Base-by-base conservation (phyloP, 2,113 vertebrate species). In the Hippolais icterina region DNA sequence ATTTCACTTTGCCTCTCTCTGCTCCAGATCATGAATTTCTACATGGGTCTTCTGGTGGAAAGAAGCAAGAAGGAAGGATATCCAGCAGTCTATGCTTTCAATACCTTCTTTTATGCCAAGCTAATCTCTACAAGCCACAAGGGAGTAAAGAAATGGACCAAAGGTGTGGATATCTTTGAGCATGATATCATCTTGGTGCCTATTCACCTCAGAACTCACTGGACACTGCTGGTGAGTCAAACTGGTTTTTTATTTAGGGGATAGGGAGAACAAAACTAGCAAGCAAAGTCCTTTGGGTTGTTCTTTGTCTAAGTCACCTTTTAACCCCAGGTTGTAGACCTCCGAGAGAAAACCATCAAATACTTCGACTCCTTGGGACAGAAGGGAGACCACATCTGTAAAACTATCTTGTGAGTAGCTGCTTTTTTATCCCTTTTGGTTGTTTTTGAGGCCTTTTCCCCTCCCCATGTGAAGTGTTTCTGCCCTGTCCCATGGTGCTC, bases 1-100 rank as follows among this genome's bases (percentile, higher is more conserved):
- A 23, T 87, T 63, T 94, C 15, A 12, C 10, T 9, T 63, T 86
- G 44, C 17, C 22, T 44, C 31, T 74, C 37, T 79, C 5, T 82
- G 42, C 33, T 92, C 57, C 57, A 99, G 99, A 97, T 99, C 56
- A 99, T 99, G 60, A 99, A 99, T 97, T 99, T 99, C 98, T 99
- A 99, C 97, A 98, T 99, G 94, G 98, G 97, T 90, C 98, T 99
- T 88, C 94, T 99, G 77, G 89, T 99, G 97, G 98, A 99, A 92
- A 98, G 98, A 79, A 97, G 92, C 75, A 98, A 98, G 63, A 95
- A 97, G 33, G 96, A 97, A 47, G 96, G 95, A 9, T 97, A 97
- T 59, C 96, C 98, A 46, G 88, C 97, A 83, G 98, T 99, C 83
- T 98, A 99, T 78, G 98, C 98, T 41, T 99, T 99, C 79, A 99